These are phyloP conservation scores for Rafetus swinhoei DNA, from an alignment of 2,113 vertebrate genomes.

Conservation along the genomic window DNA sequence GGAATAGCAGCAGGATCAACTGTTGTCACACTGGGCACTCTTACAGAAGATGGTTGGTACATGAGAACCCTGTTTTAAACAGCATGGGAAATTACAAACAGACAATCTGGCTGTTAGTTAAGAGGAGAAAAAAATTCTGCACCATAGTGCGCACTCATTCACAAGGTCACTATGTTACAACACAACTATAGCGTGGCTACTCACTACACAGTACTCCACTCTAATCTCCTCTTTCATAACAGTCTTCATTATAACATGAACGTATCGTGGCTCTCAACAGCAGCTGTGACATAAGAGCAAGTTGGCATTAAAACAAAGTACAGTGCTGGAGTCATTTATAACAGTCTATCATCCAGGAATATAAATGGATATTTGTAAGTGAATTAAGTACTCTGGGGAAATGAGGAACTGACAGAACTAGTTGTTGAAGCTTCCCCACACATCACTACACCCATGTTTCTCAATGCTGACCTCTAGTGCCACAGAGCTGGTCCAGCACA, in stretches of 20 bases:
- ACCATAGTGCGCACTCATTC: neutral
- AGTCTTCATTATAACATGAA: constrained; percentile 62
- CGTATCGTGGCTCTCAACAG: constrained; percentile 24
- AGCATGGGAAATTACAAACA: constrained; percentile 71
- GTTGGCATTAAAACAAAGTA: constrained; percentile 38
- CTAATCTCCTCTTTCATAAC: constrained; percentile 55
- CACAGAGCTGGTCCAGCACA: accelerated
- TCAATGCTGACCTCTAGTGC: neutral
- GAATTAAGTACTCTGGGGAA: neutral
- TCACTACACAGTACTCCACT: constrained; percentile 55
- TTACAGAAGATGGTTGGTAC: constrained; percentile 90
- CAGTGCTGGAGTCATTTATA: constrained; percentile 22
- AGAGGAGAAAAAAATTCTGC: neutral
- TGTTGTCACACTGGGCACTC: constrained; percentile 86
- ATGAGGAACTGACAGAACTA: neutral
- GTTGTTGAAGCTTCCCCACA: accelerated
- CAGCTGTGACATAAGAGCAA: constrained; percentile 51
- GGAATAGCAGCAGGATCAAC: constrained; percentile 88
- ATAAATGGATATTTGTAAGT: neutral
- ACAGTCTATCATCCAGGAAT: neutral
- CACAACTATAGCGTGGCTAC: neutral
- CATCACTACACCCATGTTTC: neutral
- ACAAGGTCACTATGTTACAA: neutral
- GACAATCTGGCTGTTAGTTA: constrained; percentile 59
- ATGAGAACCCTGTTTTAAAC: constrained; percentile 88